These are phyloP conservation scores for Pterostichus niger DNA, from an alignment of 2,888 invertebrate species.

Conservation along the genomic window DNA sequence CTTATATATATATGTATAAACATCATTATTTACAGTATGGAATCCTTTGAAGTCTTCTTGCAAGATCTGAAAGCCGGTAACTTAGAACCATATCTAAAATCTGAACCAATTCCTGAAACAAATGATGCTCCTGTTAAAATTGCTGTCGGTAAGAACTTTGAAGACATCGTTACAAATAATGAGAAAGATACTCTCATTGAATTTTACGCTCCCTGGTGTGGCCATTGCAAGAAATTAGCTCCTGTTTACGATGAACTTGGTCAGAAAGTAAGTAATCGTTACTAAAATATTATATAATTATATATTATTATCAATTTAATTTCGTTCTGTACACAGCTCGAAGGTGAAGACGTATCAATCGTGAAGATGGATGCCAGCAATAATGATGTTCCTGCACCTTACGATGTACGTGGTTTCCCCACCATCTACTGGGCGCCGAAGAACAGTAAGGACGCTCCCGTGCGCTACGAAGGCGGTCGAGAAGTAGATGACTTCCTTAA, in stretches of 20 bases:
- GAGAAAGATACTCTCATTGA: constrained; percentile 96
- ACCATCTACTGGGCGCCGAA: constrained; percentile 98
- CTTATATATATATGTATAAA: constrained; percentile 15
- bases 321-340: constrained; percentile 80
- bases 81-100: constrained; percentile 95
- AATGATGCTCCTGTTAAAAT: constrained; percentile 92
- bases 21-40: constrained; percentile 81
- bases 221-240: constrained; percentile 97
- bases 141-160: constrained; percentile 98
- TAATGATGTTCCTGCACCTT: constrained; percentile 96
- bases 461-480: constrained; percentile 95
- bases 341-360: constrained; percentile 92
- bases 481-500: constrained; percentile 96
- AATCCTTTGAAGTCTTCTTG: constrained; percentile 90
- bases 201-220: constrained; percentile 99
- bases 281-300: no score
- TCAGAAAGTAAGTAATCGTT: constrained; percentile 81
- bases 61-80: constrained; percentile 90
- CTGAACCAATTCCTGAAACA: constrained; percentile 93
- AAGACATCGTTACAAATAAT: constrained; percentile 94
- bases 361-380: constrained; percentile 99
- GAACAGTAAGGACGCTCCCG: constrained; percentile 87
- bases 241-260: constrained; percentile 97
- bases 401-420: constrained; percentile 97
- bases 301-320: background rate